Percentiles rank a stretch among this genome's conserved stretches.
phyloP scores from a whole-genome alignment of 2,797 vertebrate species.

The Falco cherrug region DNA sequence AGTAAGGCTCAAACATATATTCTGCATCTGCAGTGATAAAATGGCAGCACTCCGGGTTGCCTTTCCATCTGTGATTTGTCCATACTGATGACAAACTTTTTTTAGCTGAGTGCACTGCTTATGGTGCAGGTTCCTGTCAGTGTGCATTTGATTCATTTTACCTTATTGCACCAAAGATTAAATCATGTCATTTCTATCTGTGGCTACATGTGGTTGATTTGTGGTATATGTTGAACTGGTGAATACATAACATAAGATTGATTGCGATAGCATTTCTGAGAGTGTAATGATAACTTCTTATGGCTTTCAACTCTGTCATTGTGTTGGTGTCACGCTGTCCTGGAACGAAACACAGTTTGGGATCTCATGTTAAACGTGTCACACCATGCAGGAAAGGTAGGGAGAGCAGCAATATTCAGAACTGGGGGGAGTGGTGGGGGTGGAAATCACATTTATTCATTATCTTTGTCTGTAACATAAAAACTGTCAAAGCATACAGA shows the following conservation, averaged over 20 bases:
- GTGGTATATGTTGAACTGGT: slow-evolving; percentile 58
- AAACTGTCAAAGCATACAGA: background rate
- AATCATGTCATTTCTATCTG: slow-evolving; percentile 74
- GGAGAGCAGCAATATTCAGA: background rate
- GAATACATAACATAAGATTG: slow-evolving; percentile 66
- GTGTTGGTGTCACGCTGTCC: background rate
- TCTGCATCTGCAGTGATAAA: background rate
- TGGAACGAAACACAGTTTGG: background rate
- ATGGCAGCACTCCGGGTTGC: background rate
- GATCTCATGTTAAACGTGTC: background rate
- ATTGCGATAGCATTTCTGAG: slow-evolving; percentile 69
- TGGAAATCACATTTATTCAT: background rate
- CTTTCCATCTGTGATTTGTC: slow-evolving; percentile 29
- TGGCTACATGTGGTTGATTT: slow-evolving; percentile 72
- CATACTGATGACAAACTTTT: slow-evolving; percentile 13
- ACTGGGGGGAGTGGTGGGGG: too few relatives aligned
- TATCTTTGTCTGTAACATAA: background rate
- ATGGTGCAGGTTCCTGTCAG: slow-evolving; percentile 46
- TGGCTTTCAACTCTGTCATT: slow-evolving; percentile 35
- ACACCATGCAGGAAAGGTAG: background rate
- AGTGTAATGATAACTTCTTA: slow-evolving; percentile 68
- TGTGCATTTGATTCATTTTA: slow-evolving; percentile 74
- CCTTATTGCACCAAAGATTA: slow-evolving; percentile 74
- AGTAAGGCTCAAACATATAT: background rate
- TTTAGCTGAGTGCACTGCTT: slow-evolving; percentile 35